Evolutionary conservation across 2,113 vertebrate species (phyloP).

Genomic region (Psilopogon haemacephalus): DNA sequence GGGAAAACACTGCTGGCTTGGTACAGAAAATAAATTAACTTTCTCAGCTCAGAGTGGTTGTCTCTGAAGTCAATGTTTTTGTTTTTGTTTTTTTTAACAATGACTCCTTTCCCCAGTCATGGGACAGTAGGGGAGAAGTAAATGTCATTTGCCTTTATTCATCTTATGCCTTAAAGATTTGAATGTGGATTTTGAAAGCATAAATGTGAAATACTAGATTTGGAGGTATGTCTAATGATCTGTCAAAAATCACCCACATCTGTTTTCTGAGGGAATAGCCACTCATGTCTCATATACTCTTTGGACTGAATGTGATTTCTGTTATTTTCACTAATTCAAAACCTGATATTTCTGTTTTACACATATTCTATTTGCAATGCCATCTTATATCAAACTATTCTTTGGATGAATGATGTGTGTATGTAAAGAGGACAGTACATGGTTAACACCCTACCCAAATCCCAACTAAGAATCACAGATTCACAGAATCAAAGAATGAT

Average conservation of each 20-base stretch:
- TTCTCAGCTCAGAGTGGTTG: not conserved
- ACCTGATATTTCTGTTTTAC: not conserved
- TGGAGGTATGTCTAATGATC: not conserved
- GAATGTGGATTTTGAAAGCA: not conserved
- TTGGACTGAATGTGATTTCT: not conserved
- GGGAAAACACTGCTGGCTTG: not conserved
- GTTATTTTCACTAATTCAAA: not conserved
- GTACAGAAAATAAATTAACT: not conserved
- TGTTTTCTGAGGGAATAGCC: not conserved
- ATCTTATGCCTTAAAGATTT: not conserved
- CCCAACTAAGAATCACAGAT: too few relatives aligned
- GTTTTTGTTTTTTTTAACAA: not conserved
- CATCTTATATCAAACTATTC: not conserved
- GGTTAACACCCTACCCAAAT: not conserved
- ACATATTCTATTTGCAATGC: not conserved
- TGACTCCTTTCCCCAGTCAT: not conserved
- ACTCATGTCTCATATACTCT: not conserved
- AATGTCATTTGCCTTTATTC: not conserved
- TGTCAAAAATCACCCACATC: not conserved
- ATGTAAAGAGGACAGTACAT: not conserved
- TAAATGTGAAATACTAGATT: not conserved
- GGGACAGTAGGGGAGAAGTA: not conserved
- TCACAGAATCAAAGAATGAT: too few relatives aligned
- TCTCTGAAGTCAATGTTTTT: not conserved
- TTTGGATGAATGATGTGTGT: accelerated